A percentile compares a stretch with the other conserved stretches of the same genome.
These are phyloP conservation scores for Drosophila helvetica DNA, from an alignment of 2,888 invertebrate species.

Conservation along the genomic window DNA sequence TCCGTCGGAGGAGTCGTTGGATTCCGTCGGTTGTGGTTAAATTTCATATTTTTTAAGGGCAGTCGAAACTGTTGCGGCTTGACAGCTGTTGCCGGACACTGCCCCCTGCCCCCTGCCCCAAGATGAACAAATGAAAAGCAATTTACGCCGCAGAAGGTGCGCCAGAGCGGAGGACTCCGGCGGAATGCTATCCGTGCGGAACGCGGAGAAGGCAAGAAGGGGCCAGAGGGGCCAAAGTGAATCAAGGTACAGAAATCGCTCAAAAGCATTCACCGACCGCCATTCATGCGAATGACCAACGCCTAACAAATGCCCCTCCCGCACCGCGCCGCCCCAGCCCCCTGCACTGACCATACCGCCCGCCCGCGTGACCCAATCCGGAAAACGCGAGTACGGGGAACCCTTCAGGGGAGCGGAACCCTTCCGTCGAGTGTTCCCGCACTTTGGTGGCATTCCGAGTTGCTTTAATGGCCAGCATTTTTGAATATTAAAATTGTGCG, in stretches of 20 bases:
- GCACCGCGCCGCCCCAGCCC: no score
- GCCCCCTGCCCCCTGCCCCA: constrained; percentile 3
- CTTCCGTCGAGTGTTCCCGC: not conserved
- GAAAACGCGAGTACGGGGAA: not conserved
- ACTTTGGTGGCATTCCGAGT: constrained; percentile 49
- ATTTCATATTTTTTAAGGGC: constrained; percentile 57
- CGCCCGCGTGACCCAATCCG: constrained; percentile 6
- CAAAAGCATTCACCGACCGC: constrained; percentile 51
- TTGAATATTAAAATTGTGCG: constrained; percentile 74
- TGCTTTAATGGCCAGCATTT: constrained; percentile 77
- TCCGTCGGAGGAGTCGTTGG: not conserved
- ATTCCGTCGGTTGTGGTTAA: constrained; percentile 43
- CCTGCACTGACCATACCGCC: not conserved
- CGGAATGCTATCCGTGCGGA: not conserved
- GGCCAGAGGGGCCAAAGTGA: constrained; percentile 43
- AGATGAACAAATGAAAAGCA: constrained; percentile 72
- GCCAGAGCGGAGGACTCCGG: constrained; percentile 12
- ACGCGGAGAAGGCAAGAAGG: not conserved
- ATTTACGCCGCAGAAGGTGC: constrained; percentile 58
- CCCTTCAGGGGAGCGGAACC: not conserved
- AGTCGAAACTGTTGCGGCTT: constrained; percentile 47
- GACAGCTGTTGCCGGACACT: constrained; percentile 66
- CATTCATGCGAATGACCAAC: constrained; percentile 51
- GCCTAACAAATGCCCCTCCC: constrained; percentile 20
- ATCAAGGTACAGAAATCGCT: constrained; percentile 58